phyloP scores from a whole-genome alignment of 2,113 vertebrate genomes.

The Smithornis capensis region DNA sequence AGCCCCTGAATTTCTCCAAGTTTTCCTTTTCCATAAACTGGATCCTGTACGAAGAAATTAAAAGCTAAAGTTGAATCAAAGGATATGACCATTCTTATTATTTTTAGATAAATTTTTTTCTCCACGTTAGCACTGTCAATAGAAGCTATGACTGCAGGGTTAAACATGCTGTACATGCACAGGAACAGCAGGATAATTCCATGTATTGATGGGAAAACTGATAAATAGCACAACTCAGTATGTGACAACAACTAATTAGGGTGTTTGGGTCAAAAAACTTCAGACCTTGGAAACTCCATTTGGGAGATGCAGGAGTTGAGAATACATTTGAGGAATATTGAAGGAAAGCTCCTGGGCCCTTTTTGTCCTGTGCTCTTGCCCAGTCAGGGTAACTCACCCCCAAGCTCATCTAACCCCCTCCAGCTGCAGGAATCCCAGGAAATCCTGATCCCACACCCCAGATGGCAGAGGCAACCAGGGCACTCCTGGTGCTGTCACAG shows the following conservation, averaged over 20 bases:
- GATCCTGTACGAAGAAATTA: conserved; percentile 79
- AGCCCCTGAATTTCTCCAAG: conserved; percentile 96
- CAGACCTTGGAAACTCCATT: background rate
- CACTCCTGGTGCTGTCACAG: background rate
- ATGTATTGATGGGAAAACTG: background rate
- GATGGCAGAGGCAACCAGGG: background rate
- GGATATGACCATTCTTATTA: background rate
- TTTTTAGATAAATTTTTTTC: background rate
- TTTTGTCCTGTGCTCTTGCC: fast-evolving
- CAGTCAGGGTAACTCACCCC: background rate
- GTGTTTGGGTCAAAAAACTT: background rate
- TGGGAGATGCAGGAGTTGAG: background rate
- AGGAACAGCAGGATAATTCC: background rate
- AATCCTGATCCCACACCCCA: background rate
- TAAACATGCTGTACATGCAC: background rate
- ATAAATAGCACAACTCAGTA: background rate
- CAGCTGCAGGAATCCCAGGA: background rate
- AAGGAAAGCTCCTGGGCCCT: background rate
- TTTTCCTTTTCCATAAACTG: conserved; percentile 95
- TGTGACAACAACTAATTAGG: background rate
- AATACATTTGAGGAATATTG: background rate
- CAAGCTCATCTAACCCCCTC: background rate
- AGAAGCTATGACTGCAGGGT: background rate
- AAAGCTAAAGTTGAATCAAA: background rate
- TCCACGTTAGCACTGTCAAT: background rate